phyloP scores from a whole-genome alignment of 2,888 invertebrate species.

The Syritta pipiens region DNA sequence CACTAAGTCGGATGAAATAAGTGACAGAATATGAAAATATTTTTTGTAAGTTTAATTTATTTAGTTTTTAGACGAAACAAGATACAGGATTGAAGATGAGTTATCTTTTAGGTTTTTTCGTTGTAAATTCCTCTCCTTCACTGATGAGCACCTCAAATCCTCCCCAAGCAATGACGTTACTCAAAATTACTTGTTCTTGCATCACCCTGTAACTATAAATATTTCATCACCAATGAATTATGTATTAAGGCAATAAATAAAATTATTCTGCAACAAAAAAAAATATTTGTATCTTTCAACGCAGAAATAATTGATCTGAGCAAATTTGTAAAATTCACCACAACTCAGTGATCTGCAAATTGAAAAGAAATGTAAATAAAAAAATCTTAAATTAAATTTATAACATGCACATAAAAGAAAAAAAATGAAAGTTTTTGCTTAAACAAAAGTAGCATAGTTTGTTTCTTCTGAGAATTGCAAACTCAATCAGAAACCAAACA shows the following conservation, averaged over 20 bases:
- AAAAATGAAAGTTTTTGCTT: slow-evolving; percentile 55
- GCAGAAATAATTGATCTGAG: slow-evolving; percentile 42
- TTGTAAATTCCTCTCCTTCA: not conserved
- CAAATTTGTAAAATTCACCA: slow-evolving; percentile 47
- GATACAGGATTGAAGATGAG: too few relatives aligned
- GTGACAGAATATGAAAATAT: too few relatives aligned
- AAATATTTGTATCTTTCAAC: slow-evolving; percentile 7
- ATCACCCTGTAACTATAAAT: slow-evolving; percentile 38
- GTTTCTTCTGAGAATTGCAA: slow-evolving; percentile 68
- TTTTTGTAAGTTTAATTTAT: too few relatives aligned
- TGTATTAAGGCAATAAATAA: slow-evolving; percentile 61
- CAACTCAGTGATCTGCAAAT: slow-evolving; percentile 41
- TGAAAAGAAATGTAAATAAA: not conserved
- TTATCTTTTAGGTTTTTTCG: too few relatives aligned
- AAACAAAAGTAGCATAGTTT: slow-evolving; percentile 54
- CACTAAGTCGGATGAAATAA: too few relatives aligned
- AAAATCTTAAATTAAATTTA: not conserved
- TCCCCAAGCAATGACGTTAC: not conserved
- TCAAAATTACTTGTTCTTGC: slow-evolving; percentile 50
- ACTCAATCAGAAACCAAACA: slow-evolving; percentile 59
- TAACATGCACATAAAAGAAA: slow-evolving; percentile 38
- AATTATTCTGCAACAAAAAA: not conserved
- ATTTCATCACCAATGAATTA: slow-evolving; percentile 52
- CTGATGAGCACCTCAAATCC: not conserved
- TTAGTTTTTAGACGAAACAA: too few relatives aligned